Conservation (phyloP, 1,140 invertebrate genomes). For the Stegodyphus mimosarum region DNA sequence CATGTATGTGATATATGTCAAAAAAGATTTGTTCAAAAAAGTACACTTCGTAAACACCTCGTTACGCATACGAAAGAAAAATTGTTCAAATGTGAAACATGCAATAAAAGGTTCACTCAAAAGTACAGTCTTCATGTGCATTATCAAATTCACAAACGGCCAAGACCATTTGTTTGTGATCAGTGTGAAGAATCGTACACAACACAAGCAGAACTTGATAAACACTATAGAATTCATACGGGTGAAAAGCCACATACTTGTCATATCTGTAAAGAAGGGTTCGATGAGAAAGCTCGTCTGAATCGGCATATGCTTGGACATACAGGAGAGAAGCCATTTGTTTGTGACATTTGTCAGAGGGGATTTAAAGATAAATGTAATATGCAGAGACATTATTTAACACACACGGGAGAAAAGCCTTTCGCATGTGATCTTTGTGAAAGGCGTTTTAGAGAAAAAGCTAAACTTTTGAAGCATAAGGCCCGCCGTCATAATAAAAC, state of each 20-base stretch:
- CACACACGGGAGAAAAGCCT: slow-evolving; percentile 73
- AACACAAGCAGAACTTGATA: slow-evolving; percentile 42
- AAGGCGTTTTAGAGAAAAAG: slow-evolving; percentile 58
- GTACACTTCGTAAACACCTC: slow-evolving; percentile 47
- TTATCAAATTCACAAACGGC: slow-evolving; percentile 64
- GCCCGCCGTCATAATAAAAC: slow-evolving; percentile 30
- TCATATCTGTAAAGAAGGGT: slow-evolving; percentile 63
- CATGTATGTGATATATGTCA: slow-evolving; percentile 45
- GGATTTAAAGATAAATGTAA: slow-evolving; percentile 72
- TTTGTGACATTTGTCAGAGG: slow-evolving; percentile 69
- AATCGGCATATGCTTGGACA: slow-evolving; percentile 61
- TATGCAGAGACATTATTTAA: slow-evolving; percentile 74
- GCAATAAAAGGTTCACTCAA: slow-evolving; percentile 61
- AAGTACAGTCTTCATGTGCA: slow-evolving; percentile 62
- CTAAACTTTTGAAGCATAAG: slow-evolving; percentile 49
- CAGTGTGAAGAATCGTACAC: slow-evolving; percentile 57
- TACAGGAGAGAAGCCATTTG: slow-evolving; percentile 64
- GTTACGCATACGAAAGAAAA: slow-evolving; percentile 67
- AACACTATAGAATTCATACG: slow-evolving; percentile 63
- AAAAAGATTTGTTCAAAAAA: slow-evolving; percentile 44
- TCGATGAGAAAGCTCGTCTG: slow-evolving; percentile 56
- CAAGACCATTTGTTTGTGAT: slow-evolving; percentile 66
- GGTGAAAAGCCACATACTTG: slow-evolving; percentile 64
- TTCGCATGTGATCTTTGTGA: slow-evolving; percentile 62
- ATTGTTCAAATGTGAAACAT: slow-evolving; percentile 62